These are phyloP conservation scores for Enoplosus armatus DNA, from an alignment of 2,797 vertebrate genomes.

Conservation along the genomic window DNA sequence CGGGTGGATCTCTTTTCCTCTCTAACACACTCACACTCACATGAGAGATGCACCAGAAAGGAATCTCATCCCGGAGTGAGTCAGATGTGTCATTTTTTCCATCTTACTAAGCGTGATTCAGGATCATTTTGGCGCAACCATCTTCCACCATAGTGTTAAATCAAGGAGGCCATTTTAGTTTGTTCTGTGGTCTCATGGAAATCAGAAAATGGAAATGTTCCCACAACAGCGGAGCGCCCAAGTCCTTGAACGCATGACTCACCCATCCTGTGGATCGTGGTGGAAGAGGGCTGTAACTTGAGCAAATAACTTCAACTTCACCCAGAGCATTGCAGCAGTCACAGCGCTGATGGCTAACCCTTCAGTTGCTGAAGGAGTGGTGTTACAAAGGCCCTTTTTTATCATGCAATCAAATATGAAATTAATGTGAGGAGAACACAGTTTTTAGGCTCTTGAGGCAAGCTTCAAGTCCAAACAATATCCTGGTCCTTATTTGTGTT, in stretches of 20 bases:
- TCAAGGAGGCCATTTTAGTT: constrained; percentile 84
- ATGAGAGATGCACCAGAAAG: constrained; percentile 47
- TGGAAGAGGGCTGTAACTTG: constrained; percentile 78
- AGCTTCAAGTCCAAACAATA: constrained; percentile 7
- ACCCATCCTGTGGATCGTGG: constrained; percentile 82
- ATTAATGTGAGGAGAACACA: not conserved
- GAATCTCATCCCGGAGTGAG: constrained; percentile 53
- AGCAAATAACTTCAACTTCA: constrained; percentile 74
- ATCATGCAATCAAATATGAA: constrained; percentile 22
- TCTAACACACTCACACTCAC: constrained; percentile 16
- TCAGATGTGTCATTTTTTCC: constrained; percentile 76
- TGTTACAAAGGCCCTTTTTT: constrained; percentile 32
- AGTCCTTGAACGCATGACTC: constrained; percentile 84
- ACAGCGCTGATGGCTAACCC: constrained; percentile 62
- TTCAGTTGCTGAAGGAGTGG: constrained; percentile 61
- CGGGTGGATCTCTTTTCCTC: constrained; percentile 31
- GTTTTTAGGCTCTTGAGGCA: not conserved
- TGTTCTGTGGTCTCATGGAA: constrained; percentile 81
- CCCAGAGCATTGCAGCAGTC: constrained; percentile 57
- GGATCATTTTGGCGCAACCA: constrained; percentile 55
- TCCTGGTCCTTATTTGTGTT: constrained; percentile 51
- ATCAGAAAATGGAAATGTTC: constrained; percentile 86
- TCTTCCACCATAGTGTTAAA: constrained; percentile 65
- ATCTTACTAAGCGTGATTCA: constrained; percentile 65
- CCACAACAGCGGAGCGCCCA: constrained; percentile 73